Evolutionary conservation across 2,888 invertebrate species (phyloP).

Genomic region (Epinotia nisella): DNA sequence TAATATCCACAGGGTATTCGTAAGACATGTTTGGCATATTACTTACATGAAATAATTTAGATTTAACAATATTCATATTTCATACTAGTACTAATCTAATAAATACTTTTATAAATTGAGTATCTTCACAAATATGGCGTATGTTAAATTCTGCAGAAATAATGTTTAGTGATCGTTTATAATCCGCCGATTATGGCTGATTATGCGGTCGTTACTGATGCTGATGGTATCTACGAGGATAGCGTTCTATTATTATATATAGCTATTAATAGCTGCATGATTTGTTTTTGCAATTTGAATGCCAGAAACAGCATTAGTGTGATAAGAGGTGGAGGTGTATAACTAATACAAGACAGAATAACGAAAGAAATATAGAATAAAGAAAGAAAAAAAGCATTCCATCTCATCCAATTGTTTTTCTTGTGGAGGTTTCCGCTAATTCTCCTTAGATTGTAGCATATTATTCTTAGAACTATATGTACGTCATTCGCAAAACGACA

Average conservation of each 20-base stretch:
- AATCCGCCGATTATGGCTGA: not conserved
- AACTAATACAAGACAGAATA: conserved; percentile 3
- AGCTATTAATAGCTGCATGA: conserved; percentile 16
- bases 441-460: not conserved
- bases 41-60: not conserved
- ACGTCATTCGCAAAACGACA: not conserved
- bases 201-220: not conserved
- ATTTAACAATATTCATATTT: not conserved
- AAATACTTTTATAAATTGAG: not conserved
- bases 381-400: not conserved
- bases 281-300: conserved; percentile 18
- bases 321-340: conserved; percentile 2
- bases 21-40: not conserved
- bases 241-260: conserved; percentile 12
- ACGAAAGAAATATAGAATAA: not conserved
- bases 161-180: not conserved
- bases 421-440: not conserved
- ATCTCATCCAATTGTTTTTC: not conserved
- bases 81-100: not conserved
- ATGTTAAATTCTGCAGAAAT: not conserved
- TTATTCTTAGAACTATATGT: not conserved
- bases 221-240: conserved; percentile 21
- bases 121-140: not conserved
- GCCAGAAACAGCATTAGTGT: conserved; percentile 4
- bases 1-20: not conserved